phyloP scores from a whole-genome alignment of 2,888 invertebrate genomes.

The Rhimphoctona megacephalus region DNA sequence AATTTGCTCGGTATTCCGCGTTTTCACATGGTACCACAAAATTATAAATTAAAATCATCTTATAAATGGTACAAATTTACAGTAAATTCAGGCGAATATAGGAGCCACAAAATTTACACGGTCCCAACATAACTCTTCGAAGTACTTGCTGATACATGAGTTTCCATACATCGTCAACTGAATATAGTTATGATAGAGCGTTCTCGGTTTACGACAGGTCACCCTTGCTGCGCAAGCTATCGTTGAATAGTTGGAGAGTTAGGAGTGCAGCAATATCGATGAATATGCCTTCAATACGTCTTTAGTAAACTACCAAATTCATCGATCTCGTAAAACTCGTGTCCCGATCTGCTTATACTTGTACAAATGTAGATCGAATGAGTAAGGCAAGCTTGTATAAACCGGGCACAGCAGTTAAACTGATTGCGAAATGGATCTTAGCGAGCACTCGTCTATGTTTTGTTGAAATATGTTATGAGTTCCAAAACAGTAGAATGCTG shows the following conservation, averaged over 20 bases:
- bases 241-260: neutral
- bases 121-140: neutral
- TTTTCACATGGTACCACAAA: neutral
- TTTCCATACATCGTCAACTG: neutral
- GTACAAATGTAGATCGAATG: neutral
- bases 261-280: slow-evolving; percentile 4
- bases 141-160: neutral
- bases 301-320: slow-evolving; percentile 24
- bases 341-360: neutral
- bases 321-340: slow-evolving; percentile 26
- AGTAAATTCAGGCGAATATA: neutral
- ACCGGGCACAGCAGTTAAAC: slow-evolving; percentile 8
- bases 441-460: neutral
- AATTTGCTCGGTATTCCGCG: neutral
- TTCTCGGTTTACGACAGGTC: neutral
- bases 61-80: neutral
- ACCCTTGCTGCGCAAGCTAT: slow-evolving; percentile 4
- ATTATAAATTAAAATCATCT: neutral
- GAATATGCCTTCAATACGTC: slow-evolving; percentile 31
- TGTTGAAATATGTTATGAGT: neutral
- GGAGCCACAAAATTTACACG: neutral
- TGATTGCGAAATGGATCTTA: slow-evolving; percentile 39
- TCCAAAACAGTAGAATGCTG: neutral
- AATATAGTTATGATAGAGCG: neutral
- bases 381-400: neutral